Conservation (phyloP, 2,888 invertebrate genomes). For the Bellardia bayeri region DNA sequence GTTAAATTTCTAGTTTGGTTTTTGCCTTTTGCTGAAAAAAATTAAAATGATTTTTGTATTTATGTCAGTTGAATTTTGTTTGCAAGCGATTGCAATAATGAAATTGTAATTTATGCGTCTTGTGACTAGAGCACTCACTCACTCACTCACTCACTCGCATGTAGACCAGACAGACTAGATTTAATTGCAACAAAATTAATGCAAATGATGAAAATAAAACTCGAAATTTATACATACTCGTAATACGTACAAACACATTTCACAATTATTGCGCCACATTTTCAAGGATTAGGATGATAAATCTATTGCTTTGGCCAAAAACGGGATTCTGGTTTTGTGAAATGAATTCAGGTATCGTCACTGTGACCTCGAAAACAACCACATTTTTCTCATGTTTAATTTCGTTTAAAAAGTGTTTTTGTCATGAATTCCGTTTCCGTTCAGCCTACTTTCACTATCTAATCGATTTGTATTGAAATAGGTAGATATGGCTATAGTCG, state of each 20-base stretch:
- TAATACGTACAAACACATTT: background rate
- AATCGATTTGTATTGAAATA: too few species aligned
- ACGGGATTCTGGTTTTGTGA: background rate
- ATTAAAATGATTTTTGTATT: conserved; percentile 21
- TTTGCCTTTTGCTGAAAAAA: background rate
- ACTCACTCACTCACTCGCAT: background rate
- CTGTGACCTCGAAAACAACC: background rate
- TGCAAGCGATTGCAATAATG: conserved; percentile 37
- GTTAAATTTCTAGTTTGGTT: background rate
- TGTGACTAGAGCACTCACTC: conserved; percentile 21
- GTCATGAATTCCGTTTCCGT: background rate
- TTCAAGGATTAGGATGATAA: conserved; percentile 45
- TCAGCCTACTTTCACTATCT: too few species aligned
- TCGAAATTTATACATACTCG: background rate
- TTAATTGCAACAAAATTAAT: conserved; percentile 38
- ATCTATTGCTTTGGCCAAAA: background rate
- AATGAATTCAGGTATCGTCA: background rate
- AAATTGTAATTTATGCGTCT: conserved; percentile 56
- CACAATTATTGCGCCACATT: background rate
- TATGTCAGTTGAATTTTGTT: background rate
- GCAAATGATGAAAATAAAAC: background rate
- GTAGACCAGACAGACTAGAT: conserved; percentile 21
- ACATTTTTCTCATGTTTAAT: background rate
- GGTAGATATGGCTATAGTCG: too few species aligned
- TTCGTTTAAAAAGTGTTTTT: too few species aligned